Evolutionary conservation across 2,797 vertebrate species (phyloP).

Genomic region (Menidia menidia): DNA sequence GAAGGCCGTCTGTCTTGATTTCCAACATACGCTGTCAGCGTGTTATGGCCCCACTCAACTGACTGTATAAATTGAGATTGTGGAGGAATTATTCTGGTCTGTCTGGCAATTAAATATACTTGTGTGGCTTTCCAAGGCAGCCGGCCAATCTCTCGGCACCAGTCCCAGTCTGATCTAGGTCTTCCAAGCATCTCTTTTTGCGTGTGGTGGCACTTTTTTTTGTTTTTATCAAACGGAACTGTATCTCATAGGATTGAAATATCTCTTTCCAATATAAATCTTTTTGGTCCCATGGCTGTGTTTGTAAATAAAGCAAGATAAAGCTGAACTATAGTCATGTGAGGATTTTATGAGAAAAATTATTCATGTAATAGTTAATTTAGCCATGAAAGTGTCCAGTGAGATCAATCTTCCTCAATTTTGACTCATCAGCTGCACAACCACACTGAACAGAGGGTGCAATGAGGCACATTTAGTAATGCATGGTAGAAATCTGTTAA

Average conservation of each 20-base stretch:
- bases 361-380: slow-evolving; percentile 54
- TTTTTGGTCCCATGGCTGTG: slow-evolving; percentile 43
- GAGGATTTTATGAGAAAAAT: slow-evolving; percentile 48
- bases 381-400: slow-evolving; percentile 26
- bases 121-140: slow-evolving; percentile 90
- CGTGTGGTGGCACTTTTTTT: slow-evolving; percentile 80
- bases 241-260: slow-evolving; percentile 75
- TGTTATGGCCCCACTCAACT: slow-evolving; percentile 73
- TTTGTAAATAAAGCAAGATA: slow-evolving; percentile 69
- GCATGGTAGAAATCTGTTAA: slow-evolving; percentile 47
- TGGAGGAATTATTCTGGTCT: slow-evolving; percentile 91
- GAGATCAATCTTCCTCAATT: slow-evolving; percentile 39
- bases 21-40: slow-evolving; percentile 71
- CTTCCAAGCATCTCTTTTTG: slow-evolving; percentile 84
- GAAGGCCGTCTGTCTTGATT: slow-evolving; percentile 67
- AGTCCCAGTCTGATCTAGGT: slow-evolving; percentile 87
- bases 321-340: slow-evolving; percentile 41
- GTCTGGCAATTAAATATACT: slow-evolving; percentile 91
- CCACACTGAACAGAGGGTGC: slow-evolving; percentile 44
- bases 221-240: slow-evolving; percentile 84
- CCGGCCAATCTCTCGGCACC: slow-evolving; percentile 89
- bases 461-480: slow-evolving; percentile 53
- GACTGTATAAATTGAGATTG: slow-evolving; percentile 82
- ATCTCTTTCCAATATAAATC: slow-evolving; percentile 62
- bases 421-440: slow-evolving; percentile 30